These are phyloP conservation scores for Pteronotus mesoamericanus DNA, from an alignment of 2,797 vertebrate species.

Conservation along the genomic window DNA sequence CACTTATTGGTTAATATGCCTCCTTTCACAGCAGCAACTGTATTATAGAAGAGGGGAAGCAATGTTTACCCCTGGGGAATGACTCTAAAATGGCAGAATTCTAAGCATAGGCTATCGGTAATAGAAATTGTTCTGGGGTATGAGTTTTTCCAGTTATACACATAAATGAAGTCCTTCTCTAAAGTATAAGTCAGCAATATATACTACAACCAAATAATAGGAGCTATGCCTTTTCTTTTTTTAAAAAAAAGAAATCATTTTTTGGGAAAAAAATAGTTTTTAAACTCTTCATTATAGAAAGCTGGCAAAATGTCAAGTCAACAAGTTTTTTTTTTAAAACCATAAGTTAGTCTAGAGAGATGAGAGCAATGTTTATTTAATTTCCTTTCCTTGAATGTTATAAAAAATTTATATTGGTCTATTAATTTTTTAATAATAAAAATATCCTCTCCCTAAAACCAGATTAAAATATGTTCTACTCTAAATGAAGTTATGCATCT, in stretches of 20 bases:
- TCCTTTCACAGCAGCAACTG: not conserved
- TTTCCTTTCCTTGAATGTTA: not conserved
- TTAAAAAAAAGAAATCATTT: not conserved
- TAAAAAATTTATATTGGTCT: not conserved
- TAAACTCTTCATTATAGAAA: not conserved
- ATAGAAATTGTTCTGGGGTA: not conserved
- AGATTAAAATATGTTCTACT: not conserved
- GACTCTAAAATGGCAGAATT: not conserved
- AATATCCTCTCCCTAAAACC: not conserved
- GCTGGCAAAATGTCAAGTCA: not conserved
- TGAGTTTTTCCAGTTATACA: not conserved
- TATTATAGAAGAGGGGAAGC: not conserved
- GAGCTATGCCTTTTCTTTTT: not conserved
- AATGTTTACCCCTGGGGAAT: not conserved
- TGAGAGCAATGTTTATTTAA: not conserved
- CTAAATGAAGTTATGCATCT: not conserved
- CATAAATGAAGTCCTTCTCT: not conserved
- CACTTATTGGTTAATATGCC: not conserved
- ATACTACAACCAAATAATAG: not conserved
- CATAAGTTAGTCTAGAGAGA: not conserved
- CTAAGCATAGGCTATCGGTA: not conserved
- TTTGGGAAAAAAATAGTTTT: not conserved
- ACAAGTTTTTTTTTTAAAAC: not conserved
- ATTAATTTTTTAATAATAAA: conserved; percentile 20
- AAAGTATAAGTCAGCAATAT: not conserved